Base-by-base conservation (phyloP, 2,797 vertebrate genomes). In the Morus bassanus region DNA sequence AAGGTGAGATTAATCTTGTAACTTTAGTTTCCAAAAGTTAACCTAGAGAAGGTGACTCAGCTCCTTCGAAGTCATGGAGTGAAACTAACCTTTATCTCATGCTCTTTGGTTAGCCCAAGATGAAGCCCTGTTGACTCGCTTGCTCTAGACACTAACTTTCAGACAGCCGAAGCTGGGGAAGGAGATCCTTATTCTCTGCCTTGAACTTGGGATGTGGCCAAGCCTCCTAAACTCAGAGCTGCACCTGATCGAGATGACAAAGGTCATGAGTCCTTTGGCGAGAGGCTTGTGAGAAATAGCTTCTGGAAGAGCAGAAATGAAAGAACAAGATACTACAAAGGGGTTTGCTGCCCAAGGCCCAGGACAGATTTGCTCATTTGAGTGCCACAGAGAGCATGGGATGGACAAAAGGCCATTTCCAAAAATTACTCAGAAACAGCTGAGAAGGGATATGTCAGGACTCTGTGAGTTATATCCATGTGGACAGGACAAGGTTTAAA, bases 311-410 rank as follows among this genome's bases (percentile, higher is more conserved):
- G 22, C 33, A 68, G 37, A 85, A 91, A 61, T 24, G 10, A 70
- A 70, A 74, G 28, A 81, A 11, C 25, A 77, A 61, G 39, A 37
- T 27, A 27, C 15, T 24, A 22, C 35, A 27, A 70, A 68, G 31
- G 21, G 14, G 3, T 74, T 89, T 74, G 8, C 27, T 82, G 24
- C 41, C 33, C 39, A 63, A 82, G n/a, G 5, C 23, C 22, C 22
- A 51, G 24, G 19, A 54, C 11, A 87, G 18, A 22, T 78, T 82
- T 54, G 4, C 28, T 78, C 0, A 0, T 81, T 57, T 0, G 2
- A 8, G 50, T 63, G 39, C 43, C 22, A 13, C 14, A 13, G 43
- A 77, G 8, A 73, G 5, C 27, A 50, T 11, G 19, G 53, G 21
- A 18, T 25, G 19, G 27, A 68, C 28, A 30, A 50, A 85, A 95